Evolutionary conservation across 2,113 vertebrate genomes (phyloP).

Genomic region (Octodon degus): DNA sequence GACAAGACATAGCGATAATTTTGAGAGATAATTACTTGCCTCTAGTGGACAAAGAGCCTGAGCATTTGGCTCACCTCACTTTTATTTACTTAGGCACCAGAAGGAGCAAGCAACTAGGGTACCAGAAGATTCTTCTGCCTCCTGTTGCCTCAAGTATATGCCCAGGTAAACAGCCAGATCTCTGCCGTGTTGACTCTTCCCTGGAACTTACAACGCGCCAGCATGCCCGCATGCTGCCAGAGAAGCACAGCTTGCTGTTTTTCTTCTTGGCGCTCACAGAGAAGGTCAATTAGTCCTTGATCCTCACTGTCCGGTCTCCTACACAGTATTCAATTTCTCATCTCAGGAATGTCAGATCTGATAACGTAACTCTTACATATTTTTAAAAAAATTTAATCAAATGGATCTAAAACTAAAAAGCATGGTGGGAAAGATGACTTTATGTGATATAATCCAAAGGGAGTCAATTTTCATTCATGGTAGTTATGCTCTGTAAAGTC

Average conservation of each 20-base stretch:
- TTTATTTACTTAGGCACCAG: background rate
- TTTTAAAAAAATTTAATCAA: background rate
- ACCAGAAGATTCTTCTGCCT: background rate
- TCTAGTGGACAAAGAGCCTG: background rate
- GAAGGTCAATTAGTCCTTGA: background rate
- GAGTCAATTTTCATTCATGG: background rate
- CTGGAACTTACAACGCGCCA: background rate
- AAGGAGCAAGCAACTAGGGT: background rate
- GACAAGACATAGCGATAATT: background rate
- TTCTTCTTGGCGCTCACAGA: background rate
- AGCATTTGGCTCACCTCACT: background rate
- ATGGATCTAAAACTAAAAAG: background rate
- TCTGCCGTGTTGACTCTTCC: background rate
- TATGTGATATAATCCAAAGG: background rate
- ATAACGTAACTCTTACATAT: background rate
- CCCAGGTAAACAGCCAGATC: background rate
- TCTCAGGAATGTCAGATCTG: constrained; percentile 11
- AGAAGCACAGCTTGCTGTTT: background rate
- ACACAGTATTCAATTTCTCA: background rate
- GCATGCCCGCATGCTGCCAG: background rate
- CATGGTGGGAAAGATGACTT: constrained; percentile 1
- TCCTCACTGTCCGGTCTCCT: background rate
- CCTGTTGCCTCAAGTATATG: background rate
- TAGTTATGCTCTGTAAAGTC: background rate
- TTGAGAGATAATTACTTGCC: background rate